phyloP scores from a whole-genome alignment of 2,888 invertebrate species.

The Eustalomyia histrio region DNA sequence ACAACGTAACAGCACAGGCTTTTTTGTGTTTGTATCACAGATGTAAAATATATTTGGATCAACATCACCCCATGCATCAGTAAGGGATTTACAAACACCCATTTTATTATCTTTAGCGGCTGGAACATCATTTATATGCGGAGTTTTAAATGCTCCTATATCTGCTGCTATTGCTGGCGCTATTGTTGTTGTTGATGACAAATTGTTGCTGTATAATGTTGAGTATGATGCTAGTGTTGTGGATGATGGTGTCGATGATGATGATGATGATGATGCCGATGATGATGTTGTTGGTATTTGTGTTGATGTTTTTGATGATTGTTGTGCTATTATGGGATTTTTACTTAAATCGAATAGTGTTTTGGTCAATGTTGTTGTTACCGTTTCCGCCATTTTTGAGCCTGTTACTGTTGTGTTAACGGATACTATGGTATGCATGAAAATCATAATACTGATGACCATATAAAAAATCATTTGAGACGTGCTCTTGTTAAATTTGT shows the following conservation, averaged over 20 bases:
- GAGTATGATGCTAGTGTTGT: background rate
- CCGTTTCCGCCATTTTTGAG: conserved; percentile 24
- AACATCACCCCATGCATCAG: conserved; percentile 73
- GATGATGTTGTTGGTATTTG: conserved; percentile 9
- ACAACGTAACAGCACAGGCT: conserved; percentile 69
- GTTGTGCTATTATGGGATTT: conserved; percentile 45
- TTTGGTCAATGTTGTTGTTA: conserved; percentile 35
- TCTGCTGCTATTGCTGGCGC: conserved; percentile 50
- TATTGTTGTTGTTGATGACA: conserved; percentile 51
- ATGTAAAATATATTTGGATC: conserved; percentile 75
- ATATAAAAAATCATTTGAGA: conserved; percentile 43
- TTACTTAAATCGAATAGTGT: conserved; percentile 32
- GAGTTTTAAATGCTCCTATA: conserved; percentile 22
- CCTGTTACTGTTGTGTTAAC: conserved; percentile 47
- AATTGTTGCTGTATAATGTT: conserved; percentile 26
- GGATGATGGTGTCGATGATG: background rate
- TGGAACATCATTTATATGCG: conserved; percentile 6
- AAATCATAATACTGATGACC: conserved; percentile 36
- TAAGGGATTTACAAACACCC: conserved; percentile 48
- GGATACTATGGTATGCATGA: conserved; percentile 51
- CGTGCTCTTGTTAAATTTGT: conserved; percentile 33
- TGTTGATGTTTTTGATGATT: conserved; percentile 35
- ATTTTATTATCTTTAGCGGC: conserved; percentile 54
- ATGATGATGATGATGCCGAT: conserved; percentile 1
- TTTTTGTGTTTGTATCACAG: conserved; percentile 70